phyloP scores from a whole-genome alignment of 2,113 vertebrate genomes.

The Epinephelus moara region DNA sequence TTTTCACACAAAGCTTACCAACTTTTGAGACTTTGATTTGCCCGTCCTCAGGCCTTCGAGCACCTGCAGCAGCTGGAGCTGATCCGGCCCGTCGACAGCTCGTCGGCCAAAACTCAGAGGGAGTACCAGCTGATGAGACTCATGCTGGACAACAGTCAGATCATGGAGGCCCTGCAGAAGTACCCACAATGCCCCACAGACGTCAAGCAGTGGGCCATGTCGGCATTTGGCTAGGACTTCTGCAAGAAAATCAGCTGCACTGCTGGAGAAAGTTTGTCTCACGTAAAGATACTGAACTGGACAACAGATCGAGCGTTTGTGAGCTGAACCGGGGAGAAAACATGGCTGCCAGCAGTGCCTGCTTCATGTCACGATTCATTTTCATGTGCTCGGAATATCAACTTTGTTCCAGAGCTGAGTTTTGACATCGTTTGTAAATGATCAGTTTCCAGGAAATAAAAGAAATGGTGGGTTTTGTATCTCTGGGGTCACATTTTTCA shows the following conservation, averaged over 20 bases:
- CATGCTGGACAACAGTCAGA: conserved; percentile 91
- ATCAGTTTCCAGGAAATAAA: neutral
- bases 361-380: neutral
- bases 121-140: conserved; percentile 93
- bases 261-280: neutral
- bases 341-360: neutral
- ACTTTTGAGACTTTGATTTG: neutral
- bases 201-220: conserved; percentile 93
- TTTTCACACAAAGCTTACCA: neutral
- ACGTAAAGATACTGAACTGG: neutral
- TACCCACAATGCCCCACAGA: conserved; percentile 97
- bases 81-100: conserved; percentile 88
- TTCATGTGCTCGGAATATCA: neutral
- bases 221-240: conserved; percentile 81
- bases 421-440: neutral
- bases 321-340: neutral
- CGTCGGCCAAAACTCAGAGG: conserved; percentile 84
- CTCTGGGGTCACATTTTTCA: neutral
- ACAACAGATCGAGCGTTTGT: neutral
- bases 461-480: neutral
- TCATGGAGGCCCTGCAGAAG: conserved; percentile 93
- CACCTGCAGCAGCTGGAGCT: conserved; percentile 94
- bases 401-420: neutral
- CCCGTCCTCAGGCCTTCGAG: conserved; percentile 90
- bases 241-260: neutral